phyloP scores from a whole-genome alignment of 2,888 invertebrate genomes.

The Thecocarcelia acutangulata region DNA sequence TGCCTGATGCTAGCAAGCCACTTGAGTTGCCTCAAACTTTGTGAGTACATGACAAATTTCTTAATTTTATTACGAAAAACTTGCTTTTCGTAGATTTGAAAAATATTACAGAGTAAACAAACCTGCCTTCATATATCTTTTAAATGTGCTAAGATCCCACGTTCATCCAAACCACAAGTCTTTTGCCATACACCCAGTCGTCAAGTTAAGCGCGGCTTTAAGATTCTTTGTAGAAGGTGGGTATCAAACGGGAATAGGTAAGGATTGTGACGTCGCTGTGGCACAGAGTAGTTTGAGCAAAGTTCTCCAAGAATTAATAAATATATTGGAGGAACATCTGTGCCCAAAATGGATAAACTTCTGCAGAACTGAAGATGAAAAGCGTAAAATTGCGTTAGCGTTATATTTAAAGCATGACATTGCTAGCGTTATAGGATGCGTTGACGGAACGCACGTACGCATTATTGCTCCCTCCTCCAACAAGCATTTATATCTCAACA shows the following conservation, averaged over 20 bases:
- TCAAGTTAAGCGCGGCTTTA: conserved; percentile 40
- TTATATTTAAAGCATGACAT: too few species aligned
- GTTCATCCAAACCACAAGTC: too few species aligned
- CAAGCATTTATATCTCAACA: too few species aligned
- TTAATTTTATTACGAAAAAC: conserved; percentile 11
- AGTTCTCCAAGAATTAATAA: conserved; percentile 21
- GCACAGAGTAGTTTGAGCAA: conserved; percentile 30
- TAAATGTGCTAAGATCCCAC: too few species aligned
- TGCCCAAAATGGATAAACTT: too few species aligned
- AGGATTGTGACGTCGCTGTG: conserved; percentile 32
- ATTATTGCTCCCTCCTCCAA: too few species aligned
- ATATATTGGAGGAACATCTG: conserved; percentile 48
- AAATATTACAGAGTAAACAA: conserved; percentile 25
- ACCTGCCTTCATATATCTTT: too few species aligned
- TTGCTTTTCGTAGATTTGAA: conserved; percentile 9
- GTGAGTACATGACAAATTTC: conserved; percentile 27
- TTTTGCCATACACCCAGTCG: too few species aligned
- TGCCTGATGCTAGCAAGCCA: conserved; percentile 34
- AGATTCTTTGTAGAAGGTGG: conserved; percentile 32
- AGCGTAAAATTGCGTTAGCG: too few species aligned
- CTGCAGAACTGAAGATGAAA: too few species aligned
- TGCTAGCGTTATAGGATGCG: too few species aligned
- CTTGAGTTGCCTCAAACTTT: conserved; percentile 38
- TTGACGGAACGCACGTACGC: too few species aligned
- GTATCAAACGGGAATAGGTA: conserved; percentile 30